Evolutionary conservation across 23 tunicate genomes (phyloP).

Genomic region (Trididemnum miniatum): DNA sequence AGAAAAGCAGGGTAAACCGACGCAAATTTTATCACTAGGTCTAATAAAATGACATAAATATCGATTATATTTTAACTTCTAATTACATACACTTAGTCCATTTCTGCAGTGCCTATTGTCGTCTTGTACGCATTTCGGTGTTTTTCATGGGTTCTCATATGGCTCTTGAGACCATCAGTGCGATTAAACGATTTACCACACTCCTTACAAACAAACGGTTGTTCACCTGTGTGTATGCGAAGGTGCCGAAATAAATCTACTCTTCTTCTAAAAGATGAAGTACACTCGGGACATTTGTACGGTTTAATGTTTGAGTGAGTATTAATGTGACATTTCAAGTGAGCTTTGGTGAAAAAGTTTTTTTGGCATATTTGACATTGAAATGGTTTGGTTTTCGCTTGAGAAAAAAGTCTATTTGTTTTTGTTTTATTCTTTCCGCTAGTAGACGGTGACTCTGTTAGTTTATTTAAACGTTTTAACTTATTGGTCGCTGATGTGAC

Average conservation of each 20-base stretch:
- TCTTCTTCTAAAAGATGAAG: neutral
- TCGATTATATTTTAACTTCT: too few species aligned
- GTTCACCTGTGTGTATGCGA: slow-evolving; percentile 7
- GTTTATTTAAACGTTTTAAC: too few species aligned
- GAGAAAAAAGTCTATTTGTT: neutral
- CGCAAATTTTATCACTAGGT: too few species aligned
- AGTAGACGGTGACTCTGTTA: neutral
- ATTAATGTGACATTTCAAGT: neutral
- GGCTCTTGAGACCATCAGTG: neutral
- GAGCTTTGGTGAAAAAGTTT: neutral
- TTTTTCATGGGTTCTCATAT: too few species aligned
- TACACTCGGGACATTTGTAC: neutral
- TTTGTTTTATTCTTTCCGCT: neutral
- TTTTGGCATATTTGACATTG: neutral
- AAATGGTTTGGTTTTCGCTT: neutral
- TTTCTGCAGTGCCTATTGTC: too few species aligned
- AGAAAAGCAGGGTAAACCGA: too few species aligned
- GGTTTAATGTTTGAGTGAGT: neutral
- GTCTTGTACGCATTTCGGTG: too few species aligned
- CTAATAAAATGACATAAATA: too few species aligned
- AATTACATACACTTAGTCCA: too few species aligned
- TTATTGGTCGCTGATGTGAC: neutral
- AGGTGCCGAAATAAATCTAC: neutral
- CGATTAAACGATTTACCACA: neutral
- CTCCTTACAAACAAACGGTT: neutral